Evolutionary conservation across 2,888 invertebrate species (phyloP).

Genomic region (Tipula helvola): DNA sequence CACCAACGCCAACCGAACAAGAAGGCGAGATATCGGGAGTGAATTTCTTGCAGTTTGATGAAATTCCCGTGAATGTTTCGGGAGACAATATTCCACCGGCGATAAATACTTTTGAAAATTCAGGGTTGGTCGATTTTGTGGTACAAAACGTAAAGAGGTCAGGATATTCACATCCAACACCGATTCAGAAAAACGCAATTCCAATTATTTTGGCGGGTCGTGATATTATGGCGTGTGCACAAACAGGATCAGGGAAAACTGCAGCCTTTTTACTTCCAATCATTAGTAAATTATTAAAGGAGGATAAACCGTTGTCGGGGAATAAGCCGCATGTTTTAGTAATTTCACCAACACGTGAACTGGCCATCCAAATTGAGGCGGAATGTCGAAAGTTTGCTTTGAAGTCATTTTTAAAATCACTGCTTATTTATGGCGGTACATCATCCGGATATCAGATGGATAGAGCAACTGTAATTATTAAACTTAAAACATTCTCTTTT

Average conservation of each 20-base stretch:
- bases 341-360: conserved; percentile 83
- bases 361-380: conserved; percentile 75
- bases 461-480: conserved; percentile 37
- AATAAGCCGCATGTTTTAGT: conserved; percentile 72
- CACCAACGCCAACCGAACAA: conserved; percentile 59
- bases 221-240: conserved; percentile 95
- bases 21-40: conserved; percentile 71
- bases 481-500: neutral
- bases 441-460: conserved; percentile 57
- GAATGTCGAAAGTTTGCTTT: conserved; percentile 75
- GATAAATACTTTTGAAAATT: conserved; percentile 55
- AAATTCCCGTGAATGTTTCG: conserved; percentile 74
- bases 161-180: conserved; percentile 76
- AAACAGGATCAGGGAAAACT: conserved; percentile 97
- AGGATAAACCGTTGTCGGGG: conserved; percentile 39
- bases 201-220: conserved; percentile 67
- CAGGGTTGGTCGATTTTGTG: conserved; percentile 54
- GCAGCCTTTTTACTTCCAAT: conserved; percentile 91
- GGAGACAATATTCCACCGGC: conserved; percentile 54
- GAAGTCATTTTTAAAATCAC: conserved; percentile 58
- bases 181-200: conserved; percentile 84
- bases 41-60: conserved; percentile 70
- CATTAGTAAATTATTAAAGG: conserved; percentile 53
- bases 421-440: conserved; percentile 77
- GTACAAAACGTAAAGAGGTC: conserved; percentile 68